Base-by-base conservation (phyloP, 2,113 vertebrate genomes). In the Brienomyrus brachyistius region DNA sequence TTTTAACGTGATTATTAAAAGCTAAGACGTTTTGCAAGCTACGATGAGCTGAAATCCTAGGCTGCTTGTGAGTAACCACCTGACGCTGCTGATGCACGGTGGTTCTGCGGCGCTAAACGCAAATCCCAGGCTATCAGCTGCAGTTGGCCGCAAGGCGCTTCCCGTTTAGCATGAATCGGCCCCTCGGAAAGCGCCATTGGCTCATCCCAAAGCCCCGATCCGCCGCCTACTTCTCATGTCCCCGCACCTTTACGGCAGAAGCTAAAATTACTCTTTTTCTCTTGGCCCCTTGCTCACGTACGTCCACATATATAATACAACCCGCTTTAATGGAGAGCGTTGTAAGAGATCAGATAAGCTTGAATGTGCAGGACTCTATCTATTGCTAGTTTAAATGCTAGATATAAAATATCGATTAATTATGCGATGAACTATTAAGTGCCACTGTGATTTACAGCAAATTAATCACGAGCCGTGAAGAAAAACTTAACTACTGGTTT, bases 161-260 rank as follows among this genome's bases (percentile, higher is more conserved):
- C 89, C 45, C 90, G 48, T 70, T 92, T 90, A 83, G 83, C 92
- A 87, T 86, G 90, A 70, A 54, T 91, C 93, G 92, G 23, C 93
- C 95, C 92, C 90, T 92, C 45, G 27, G 0, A 21, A 70, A 13
- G 35, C 31, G 86, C 90, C 54, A 95, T 95, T 96, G 95, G 96
- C 88, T 91, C 23, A 80, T 66, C 82, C 31, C 15, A 9, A 86
- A 85, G 70, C 35, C 87, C 66, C 21, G 50, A 21, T 51, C 90
- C 90, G 54, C 89, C 91, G 85, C 93, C 85, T 88, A 51, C 86
- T 35, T 80, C 43, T 43, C 40, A 40, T 40, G 40, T 40, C 40
- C 10, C 56, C 19, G 59, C 10, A 85, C 40, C 51, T 15, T 52
- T 2, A 85, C 19, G 17, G 87, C 45, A 35, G 87, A 62, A 66